These are phyloP conservation scores for Falco punctatus DNA, from an alignment of 2,113 vertebrate species.

Conservation along the genomic window DNA sequence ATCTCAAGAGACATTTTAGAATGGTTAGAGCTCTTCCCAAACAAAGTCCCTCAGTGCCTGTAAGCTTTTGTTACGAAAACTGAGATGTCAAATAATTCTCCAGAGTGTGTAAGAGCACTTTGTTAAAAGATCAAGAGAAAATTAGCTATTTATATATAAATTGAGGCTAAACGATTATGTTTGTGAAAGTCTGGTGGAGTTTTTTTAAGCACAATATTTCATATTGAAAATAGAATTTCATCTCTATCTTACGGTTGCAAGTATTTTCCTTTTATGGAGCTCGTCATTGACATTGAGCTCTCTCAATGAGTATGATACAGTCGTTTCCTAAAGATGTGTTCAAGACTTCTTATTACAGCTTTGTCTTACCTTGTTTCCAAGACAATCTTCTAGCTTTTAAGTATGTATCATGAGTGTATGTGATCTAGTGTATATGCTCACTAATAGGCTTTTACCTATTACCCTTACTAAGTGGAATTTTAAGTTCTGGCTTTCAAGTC, in stretches of 20 bases:
- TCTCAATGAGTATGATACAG: not conserved
- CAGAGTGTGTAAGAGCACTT: constrained; percentile 51
- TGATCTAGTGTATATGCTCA: not conserved
- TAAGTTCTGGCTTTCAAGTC: not conserved
- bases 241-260: not conserved
- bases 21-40: constrained; percentile 72
- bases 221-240: not conserved
- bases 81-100: constrained; percentile 78
- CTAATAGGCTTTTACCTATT: not conserved
- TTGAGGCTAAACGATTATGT: not conserved
- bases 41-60: constrained; percentile 69
- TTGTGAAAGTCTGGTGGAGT: not conserved
- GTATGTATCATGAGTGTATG: not conserved
- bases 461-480: not conserved
- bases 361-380: not conserved
- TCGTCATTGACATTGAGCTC: not conserved
- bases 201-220: not conserved
- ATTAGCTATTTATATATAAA: constrained; percentile 23
- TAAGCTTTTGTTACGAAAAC: constrained; percentile 81
- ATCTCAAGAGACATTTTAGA: constrained; percentile 70
- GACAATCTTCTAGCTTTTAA: not conserved
- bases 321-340: not conserved
- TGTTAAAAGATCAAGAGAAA: constrained; percentile 51
- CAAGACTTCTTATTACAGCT: not conserved
- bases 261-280: not conserved